A percentile compares a stretch with the other conserved stretches of the same genome.
Conservation (phyloP, 2,888 invertebrate species). For the Pelosia muscerda region DNA sequence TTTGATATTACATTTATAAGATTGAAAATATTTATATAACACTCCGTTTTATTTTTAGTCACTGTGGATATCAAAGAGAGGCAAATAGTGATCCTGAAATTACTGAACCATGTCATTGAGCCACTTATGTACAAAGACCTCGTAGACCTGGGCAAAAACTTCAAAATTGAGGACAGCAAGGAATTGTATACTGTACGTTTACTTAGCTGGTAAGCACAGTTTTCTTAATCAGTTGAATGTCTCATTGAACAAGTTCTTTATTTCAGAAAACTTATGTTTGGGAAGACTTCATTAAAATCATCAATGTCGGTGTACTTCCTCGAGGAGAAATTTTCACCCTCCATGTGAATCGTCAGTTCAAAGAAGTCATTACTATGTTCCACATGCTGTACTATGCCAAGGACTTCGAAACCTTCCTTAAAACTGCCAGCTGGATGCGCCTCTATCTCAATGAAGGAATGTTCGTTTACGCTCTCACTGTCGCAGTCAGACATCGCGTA, state of each 20-base stretch:
- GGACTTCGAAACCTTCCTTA: slow-evolving; percentile 82
- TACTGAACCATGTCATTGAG: slow-evolving; percentile 84
- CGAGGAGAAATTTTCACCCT: slow-evolving; percentile 84
- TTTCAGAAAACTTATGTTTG: slow-evolving; percentile 86
- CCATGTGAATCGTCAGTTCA: slow-evolving; percentile 80
- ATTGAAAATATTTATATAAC: background rate
- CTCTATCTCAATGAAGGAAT: slow-evolving; percentile 85
- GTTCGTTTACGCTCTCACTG: slow-evolving; percentile 86
- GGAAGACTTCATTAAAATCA: slow-evolving; percentile 84
- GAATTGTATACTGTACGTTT: slow-evolving; percentile 70
- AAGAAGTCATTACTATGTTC: slow-evolving; percentile 84
- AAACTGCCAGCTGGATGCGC: slow-evolving; percentile 84
- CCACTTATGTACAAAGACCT: slow-evolving; percentile 82
- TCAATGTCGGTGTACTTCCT: slow-evolving; percentile 86
- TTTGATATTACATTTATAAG: background rate
- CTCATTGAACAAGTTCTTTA: background rate
- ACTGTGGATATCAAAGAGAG: slow-evolving; percentile 74
- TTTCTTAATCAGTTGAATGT: background rate
- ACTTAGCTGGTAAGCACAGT: background rate
- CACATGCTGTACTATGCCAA: slow-evolving; percentile 85
- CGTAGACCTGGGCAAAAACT: slow-evolving; percentile 74
- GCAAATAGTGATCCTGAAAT: slow-evolving; percentile 81
- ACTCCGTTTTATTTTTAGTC: slow-evolving; percentile 59
- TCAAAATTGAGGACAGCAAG: slow-evolving; percentile 75
- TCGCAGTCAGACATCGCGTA: slow-evolving; percentile 83